Base-by-base conservation (phyloP, 2,888 invertebrate genomes). In the Polia nebulosa region DNA sequence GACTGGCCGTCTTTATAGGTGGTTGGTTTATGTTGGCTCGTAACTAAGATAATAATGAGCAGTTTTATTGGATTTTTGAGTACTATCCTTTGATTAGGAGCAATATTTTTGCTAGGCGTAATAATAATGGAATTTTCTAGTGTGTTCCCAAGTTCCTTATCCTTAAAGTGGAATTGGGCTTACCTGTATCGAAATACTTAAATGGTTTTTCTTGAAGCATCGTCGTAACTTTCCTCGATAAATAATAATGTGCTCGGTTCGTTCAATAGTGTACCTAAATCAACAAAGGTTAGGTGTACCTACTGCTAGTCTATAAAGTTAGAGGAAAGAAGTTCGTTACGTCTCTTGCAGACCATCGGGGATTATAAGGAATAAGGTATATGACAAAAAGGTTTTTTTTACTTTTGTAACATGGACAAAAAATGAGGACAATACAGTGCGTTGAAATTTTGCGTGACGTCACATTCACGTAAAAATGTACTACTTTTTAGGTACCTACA, bases 21-120 rank as follows among this genome's bases (percentile, higher is more conserved):
- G 80, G 83, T 91, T 74, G 80, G 83, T 91, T 93, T 91, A 92
- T 88, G 83, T 84, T 70, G 39, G 83, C 71, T 87, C 91, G 88
- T 92, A 91, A 91, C 85, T 76, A 71, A 66, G 80, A 85, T 79
- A 82, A 88, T 85, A 87, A 87, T 87, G 84, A 84, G 77, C 64
- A 80, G 86, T 82, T 86, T 85, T 81, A 64, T 72, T 70, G 45
- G 44, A 45, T 68, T 80, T 82, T 67, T 51, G 13, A 39, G 47
- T 52, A 57, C 55, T 41, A 66, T 78, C 17, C 45, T 60, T 51
- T 67, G 58, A 56, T 59, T 73, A 58, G 27, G 27, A 17, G 11
- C 1, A 32, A 25, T 60, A 34, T 45, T 68, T 47, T 41, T 22
- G 6, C 32, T 41, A 17, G n/a, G 8, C 0, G 8, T 20, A 36